Evolutionary conservation across 2,113 vertebrate genomes (phyloP).

Genomic region (Xiphias gladius): DNA sequence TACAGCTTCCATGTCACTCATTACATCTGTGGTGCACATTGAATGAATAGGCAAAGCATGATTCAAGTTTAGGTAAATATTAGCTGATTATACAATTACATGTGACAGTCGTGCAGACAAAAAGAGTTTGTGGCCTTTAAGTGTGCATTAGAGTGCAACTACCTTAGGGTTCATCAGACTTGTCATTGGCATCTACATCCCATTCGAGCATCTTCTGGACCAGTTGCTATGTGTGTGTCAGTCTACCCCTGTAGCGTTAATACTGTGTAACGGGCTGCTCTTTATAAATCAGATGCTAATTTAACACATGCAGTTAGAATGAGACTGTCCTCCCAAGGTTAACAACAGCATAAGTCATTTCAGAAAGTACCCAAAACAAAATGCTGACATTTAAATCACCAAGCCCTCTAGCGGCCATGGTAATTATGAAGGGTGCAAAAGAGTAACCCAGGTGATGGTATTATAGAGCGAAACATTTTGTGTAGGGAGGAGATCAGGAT

Average conservation of each 20-base stretch:
- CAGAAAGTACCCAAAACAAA: neutral
- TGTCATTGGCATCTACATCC: neutral
- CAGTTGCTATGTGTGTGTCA: constrained; percentile 1
- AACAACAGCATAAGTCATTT: neutral
- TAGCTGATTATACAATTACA: no score
- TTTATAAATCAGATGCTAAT: neutral
- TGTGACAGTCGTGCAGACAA: neutral
- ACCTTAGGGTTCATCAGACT: neutral
- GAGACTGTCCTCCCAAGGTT: neutral
- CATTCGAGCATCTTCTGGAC: constrained; percentile 15
- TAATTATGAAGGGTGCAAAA: neutral
- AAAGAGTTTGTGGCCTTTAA: neutral
- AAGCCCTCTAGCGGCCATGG: neutral
- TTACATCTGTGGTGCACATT: no score
- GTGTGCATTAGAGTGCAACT: neutral
- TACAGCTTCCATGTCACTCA: no score
- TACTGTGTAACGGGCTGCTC: neutral
- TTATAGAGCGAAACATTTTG: no score
- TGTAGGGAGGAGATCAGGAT: no score
- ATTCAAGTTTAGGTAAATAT: no score
- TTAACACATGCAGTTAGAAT: neutral
- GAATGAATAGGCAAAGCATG: no score
- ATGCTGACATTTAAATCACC: no score
- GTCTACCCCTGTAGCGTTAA: neutral
- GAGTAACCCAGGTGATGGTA: neutral